phyloP scores from a whole-genome alignment of 2,113 vertebrate genomes.

The Neolamprologus toae region DNA sequence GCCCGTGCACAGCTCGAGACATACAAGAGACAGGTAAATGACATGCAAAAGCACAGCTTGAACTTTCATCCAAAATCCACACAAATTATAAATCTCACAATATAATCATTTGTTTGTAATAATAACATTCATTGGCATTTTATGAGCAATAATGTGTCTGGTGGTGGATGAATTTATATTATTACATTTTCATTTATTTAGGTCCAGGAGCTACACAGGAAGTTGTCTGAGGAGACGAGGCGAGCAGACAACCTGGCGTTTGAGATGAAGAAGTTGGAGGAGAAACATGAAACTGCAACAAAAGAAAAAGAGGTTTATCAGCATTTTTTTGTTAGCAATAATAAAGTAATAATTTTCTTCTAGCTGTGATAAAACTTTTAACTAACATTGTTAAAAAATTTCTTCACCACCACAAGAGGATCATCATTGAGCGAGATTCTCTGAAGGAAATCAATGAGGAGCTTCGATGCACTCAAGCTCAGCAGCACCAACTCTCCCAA shows the following conservation, averaged over 20 bases:
- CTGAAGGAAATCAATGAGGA: slow-evolving; percentile 94
- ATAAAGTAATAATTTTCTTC: not conserved
- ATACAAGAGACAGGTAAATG: slow-evolving; percentile 86
- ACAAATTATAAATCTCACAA: not conserved
- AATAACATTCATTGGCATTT: not conserved
- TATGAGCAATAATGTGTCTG: not conserved
- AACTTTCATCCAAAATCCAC: not conserved
- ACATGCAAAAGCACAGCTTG: not conserved
- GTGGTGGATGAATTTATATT: not conserved
- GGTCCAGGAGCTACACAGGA: slow-evolving; percentile 91
- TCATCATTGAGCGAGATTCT: slow-evolving; percentile 88
- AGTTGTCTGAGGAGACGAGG: slow-evolving; percentile 87
- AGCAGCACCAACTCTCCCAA: slow-evolving; percentile 85
- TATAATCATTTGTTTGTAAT: not conserved
- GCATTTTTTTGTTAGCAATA: not conserved
- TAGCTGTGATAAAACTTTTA: not conserved
- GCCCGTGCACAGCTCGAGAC: slow-evolving; percentile 90
- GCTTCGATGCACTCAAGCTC: slow-evolving; percentile 87
- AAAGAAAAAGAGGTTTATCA: slow-evolving; percentile 90
- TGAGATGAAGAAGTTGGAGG: slow-evolving; percentile 88
- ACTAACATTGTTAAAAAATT: not conserved
- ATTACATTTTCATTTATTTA: slow-evolving; percentile 33
- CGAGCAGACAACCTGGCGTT: slow-evolving; percentile 89
- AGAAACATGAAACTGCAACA: slow-evolving; percentile 84
- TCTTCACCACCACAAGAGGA: slow-evolving; percentile 67